Evolutionary conservation across 2,888 invertebrate genomes (phyloP).

Genomic region (Nephrotoma appendiculata): DNA sequence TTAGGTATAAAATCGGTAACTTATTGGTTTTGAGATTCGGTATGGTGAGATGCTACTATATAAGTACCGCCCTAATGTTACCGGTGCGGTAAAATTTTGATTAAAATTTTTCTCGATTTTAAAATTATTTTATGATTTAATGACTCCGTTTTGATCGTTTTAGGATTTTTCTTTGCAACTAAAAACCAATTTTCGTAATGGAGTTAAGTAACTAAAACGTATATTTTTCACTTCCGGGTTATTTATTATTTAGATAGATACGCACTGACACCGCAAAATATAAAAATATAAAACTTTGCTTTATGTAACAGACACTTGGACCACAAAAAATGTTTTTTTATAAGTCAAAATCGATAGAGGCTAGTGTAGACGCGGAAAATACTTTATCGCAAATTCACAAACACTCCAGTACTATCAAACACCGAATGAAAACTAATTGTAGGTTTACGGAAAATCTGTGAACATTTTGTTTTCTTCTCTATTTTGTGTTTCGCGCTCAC

Average conservation of each 20-base stretch:
- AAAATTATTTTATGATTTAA: slow-evolving; percentile 15
- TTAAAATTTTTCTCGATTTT: slow-evolving; percentile 9
- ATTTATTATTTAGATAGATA: neutral
- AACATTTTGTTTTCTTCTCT: neutral
- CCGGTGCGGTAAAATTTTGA: slow-evolving; percentile 10
- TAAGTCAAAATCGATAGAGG: neutral
- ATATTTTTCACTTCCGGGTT: neutral
- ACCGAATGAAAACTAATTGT: neutral
- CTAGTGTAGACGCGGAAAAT: neutral
- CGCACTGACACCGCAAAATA: neutral
- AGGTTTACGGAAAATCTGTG: neutral
- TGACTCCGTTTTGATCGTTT: slow-evolving; percentile 11
- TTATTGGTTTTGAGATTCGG: no score
- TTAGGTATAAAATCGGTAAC: no score
- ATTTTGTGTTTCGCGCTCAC: neutral
- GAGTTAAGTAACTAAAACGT: neutral
- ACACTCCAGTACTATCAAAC: neutral
- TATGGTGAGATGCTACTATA: no score
- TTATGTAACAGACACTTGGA: no score
- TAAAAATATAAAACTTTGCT: no score
- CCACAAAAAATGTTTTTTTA: no score
- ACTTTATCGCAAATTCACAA: neutral
- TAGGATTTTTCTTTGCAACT: neutral
- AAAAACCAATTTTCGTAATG: neutral
- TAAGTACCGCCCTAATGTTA: slow-evolving; percentile 6